A percentile compares a stretch with the other conserved stretches of the same genome.
Evolutionary conservation across 2,113 vertebrate species (phyloP).

Genomic region (Tachuris rubrigastra): DNA sequence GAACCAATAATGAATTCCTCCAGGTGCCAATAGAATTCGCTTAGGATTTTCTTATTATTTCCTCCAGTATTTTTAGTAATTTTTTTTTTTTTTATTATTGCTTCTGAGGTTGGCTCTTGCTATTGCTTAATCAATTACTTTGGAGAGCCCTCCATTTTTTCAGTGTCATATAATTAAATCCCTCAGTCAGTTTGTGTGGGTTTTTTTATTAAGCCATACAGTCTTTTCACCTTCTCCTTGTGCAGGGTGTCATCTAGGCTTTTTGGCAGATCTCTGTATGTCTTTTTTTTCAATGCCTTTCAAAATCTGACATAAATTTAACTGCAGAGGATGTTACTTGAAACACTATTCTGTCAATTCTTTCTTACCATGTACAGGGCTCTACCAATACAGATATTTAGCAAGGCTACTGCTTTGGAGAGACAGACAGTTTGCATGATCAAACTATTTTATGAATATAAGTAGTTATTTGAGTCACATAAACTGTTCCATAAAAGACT

Average conservation of each 20-base stretch:
- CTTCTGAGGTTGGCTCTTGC: not conserved
- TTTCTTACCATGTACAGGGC: not conserved
- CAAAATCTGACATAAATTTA: not conserved
- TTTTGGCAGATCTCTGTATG: not conserved
- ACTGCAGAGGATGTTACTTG: not conserved
- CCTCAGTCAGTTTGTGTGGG: not conserved
- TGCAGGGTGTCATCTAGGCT: not conserved
- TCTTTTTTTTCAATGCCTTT: not conserved
- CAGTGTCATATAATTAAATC: not conserved
- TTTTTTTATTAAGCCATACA: not conserved
- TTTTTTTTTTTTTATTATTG: not conserved
- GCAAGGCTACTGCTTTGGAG: not conserved
- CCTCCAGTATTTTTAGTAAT: not conserved
- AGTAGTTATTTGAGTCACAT: not conserved
- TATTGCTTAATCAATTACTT: not conserved
- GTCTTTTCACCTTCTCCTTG: not conserved
- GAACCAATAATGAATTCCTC: not conserved
- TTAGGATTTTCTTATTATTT: not conserved
- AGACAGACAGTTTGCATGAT: not conserved
- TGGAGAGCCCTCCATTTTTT: not conserved
- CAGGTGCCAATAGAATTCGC: not conserved
- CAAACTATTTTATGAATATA: not conserved
- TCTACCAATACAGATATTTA: not conserved
- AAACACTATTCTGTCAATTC: not conserved
- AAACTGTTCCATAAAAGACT: not conserved